Conservation (phyloP, 2,888 invertebrate genomes). For the Clunio marinus region DNA sequence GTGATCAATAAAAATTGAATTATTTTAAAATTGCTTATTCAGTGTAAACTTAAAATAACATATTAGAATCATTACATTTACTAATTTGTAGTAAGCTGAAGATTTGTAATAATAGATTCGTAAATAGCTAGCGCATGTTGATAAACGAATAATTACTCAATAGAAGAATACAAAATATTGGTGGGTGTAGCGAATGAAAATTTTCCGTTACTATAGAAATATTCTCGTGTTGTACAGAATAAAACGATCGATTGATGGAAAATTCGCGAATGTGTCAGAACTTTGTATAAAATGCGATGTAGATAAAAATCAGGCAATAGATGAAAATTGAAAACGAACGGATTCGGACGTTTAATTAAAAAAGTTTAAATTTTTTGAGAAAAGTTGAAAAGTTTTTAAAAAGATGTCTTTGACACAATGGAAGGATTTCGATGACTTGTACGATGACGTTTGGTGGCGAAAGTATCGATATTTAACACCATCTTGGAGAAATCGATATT, state of each 20-base stretch:
- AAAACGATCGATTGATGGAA: neutral
- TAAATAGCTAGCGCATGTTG: too few relatives aligned
- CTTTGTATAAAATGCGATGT: constrained; percentile 2
- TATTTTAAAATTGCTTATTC: too few relatives aligned
- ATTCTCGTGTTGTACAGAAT: constrained; percentile 15
- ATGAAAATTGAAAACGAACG: neutral
- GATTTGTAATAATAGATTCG: too few relatives aligned
- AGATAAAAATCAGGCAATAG: neutral
- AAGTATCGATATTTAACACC: neutral
- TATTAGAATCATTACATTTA: too few relatives aligned
- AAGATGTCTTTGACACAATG: constrained; percentile 22
- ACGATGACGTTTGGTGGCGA: neutral
- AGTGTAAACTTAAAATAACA: too few relatives aligned
- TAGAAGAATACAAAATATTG: too few relatives aligned
- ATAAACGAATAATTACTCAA: too few relatives aligned
- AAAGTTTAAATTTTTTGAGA: neutral
- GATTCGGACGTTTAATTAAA: neutral
- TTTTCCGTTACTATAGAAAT: too few relatives aligned
- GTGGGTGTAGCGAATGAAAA: too few relatives aligned
- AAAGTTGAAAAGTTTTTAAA: neutral
- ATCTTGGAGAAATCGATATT: neutral
- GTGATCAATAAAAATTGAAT: too few relatives aligned
- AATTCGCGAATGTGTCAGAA: neutral
- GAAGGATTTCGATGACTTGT: constrained; percentile 9
- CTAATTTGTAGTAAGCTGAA: too few relatives aligned